Conservation (phyloP, 1,140 invertebrate species). For the Drosophila tsacasi region DNA sequence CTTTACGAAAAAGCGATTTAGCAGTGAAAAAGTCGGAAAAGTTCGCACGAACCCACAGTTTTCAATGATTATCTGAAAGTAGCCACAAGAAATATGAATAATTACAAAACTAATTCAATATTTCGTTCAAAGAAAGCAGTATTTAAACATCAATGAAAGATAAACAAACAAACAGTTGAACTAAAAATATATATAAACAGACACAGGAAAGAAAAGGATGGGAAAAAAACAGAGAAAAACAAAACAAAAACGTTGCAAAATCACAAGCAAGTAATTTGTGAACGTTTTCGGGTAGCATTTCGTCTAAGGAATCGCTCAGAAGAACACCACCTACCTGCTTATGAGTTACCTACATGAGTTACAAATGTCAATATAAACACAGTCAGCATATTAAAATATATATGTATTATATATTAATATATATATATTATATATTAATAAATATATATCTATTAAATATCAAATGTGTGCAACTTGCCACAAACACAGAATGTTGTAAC, state of each 20-base stretch:
- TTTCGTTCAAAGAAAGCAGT: conserved; percentile 5
- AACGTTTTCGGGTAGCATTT: not conserved
- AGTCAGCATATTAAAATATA: conserved; percentile 21
- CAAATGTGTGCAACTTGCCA: conserved; percentile 2
- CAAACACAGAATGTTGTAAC: not conserved
- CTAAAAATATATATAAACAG: not conserved
- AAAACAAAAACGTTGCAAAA: not conserved
- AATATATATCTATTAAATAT: conserved; percentile 25
- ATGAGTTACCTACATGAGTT: not conserved
- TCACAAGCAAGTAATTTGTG: not conserved
- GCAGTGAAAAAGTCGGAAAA: not conserved
- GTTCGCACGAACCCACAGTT: not conserved
- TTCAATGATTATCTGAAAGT: not conserved
- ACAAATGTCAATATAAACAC: conserved; percentile 1
- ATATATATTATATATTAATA: conserved; percentile 22
- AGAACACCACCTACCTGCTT: not conserved
- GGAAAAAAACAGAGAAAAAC: not conserved
- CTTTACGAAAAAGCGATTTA: not conserved
- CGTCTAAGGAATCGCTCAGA: not conserved
- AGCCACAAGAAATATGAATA: not conserved
- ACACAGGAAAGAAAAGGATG: too few relatives aligned
- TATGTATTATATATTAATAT: conserved; percentile 2
- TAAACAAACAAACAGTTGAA: not conserved
- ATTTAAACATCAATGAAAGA: conserved; percentile 1
- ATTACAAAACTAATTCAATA: not conserved